Evolutionary conservation across 2,888 invertebrate genomes (phyloP).

Genomic region (Ormyrus thymus): DNA sequence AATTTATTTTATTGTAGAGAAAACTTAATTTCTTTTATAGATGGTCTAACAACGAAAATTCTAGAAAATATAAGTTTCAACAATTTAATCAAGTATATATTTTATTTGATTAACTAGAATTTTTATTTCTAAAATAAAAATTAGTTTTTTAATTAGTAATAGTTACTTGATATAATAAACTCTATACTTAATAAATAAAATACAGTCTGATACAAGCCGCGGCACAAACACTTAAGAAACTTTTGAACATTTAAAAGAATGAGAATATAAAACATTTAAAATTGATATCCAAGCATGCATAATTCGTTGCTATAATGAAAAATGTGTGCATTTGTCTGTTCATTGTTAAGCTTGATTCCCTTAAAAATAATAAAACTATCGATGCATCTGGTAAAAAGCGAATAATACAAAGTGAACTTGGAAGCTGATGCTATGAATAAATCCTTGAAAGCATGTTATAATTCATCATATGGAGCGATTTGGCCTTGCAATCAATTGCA

Average conservation of each 20-base stretch:
- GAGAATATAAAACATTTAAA: neutral
- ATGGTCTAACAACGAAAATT: too few species aligned
- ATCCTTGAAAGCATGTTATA: constrained; percentile 69
- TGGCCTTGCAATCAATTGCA: constrained; percentile 37
- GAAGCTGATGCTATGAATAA: constrained; percentile 17
- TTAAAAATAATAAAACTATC: constrained; percentile 22
- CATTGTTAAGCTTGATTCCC: constrained; percentile 45
- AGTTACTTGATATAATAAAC: too few species aligned
- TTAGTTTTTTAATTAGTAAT: too few species aligned
- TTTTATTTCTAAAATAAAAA: too few species aligned
- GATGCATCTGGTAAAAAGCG: constrained; percentile 36
- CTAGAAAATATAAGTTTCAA: too few species aligned
- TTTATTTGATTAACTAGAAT: too few species aligned
- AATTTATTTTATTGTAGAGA: too few species aligned
- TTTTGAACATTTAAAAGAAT: neutral
- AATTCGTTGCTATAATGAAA: constrained; percentile 27
- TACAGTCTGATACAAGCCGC: too few species aligned
- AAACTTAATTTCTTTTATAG: too few species aligned
- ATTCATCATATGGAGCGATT: constrained; percentile 69
- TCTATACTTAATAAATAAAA: too few species aligned
- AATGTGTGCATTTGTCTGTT: constrained; percentile 47
- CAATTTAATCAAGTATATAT: too few species aligned
- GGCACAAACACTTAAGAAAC: too few species aligned
- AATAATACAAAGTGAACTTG: constrained; percentile 7
- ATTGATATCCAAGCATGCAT: constrained; percentile 43